Base-by-base conservation (phyloP, 2,888 invertebrate genomes). In the Eristalis intricaria region DNA sequence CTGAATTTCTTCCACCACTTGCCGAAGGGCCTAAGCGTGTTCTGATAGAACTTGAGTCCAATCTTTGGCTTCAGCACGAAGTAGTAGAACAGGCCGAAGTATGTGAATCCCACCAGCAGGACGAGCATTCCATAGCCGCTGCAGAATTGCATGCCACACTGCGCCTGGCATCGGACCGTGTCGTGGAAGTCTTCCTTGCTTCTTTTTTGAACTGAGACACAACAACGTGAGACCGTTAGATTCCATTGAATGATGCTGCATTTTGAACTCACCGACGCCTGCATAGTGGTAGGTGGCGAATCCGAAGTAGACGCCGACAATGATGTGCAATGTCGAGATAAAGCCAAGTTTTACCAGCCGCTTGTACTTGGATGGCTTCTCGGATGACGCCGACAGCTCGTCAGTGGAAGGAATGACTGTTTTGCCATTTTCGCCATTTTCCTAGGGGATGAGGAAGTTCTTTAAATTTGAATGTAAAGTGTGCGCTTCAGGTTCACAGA, bases 51-150 rank as follows among this genome's bases (percentile, higher is more conserved):
- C 11, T 2, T 68, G 11, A 65, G 66, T 1, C 92, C 92, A 8
- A 95, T 90, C 81, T 91, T 94, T 11, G 94, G 94, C 92, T 96
- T 96, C 43, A 96, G 91, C 4, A 96, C 91, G 65, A 93, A 90
- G 89, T 94, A 95, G 91, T 97, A 97, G 32, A 95, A 90, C 0
- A 97, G 75, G 70, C 95, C 94, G 89, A 95, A 93, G 89, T 96
- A 96, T 3, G 94, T 91, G 32, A 96, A 93, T 19, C 93, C 91
- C 1, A 95, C 92, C 0, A 97, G 90, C 0, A 97, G 93, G 35
- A 96, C 92, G 0, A 97, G 93, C 91, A 97, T 95, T 58, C 97
- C 97, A 89, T 96, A 96, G 0, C 97, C 97, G 70, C 94, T 91
- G 90, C 97, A 97, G 76, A 92, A 93, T 15, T 90, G 90, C 35